Evolutionary conservation across 1,140 invertebrate genomes (phyloP).

Genomic region (Nixonia krombeini): DNA sequence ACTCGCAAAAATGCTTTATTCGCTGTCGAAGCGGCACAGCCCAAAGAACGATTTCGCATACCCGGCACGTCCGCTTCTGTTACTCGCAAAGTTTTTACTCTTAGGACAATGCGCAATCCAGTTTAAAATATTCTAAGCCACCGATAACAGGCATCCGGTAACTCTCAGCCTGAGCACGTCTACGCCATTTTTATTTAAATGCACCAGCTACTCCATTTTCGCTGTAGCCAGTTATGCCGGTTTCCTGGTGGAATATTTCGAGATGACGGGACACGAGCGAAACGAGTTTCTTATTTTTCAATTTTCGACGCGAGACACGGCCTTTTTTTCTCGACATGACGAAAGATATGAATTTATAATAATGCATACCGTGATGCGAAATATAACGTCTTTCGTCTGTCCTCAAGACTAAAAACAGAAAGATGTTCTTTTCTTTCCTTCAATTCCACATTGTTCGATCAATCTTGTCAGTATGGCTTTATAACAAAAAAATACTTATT

Average conservation of each 20-base stretch:
- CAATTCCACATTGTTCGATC: too few species aligned
- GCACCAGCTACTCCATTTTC: conserved; percentile 15
- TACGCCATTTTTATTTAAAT: conserved; percentile 29
- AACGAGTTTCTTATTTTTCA: conserved; percentile 35
- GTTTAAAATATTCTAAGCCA: conserved; percentile 12
- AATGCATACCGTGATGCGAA: not conserved
- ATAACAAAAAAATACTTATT: too few species aligned
- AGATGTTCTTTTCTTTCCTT: too few species aligned
- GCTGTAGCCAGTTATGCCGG: conserved; percentile 19
- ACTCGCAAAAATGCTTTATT: too few species aligned
- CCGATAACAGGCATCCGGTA: conserved; percentile 5
- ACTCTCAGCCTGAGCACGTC: conserved; percentile 8
- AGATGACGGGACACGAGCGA: not conserved
- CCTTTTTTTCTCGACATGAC: not conserved
- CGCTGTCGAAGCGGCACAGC: too few species aligned
- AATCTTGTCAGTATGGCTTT: too few species aligned
- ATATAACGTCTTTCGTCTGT: too few species aligned
- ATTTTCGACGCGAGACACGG: conserved; percentile 7
- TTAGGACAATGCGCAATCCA: not conserved
- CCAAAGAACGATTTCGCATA: too few species aligned
- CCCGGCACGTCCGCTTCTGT: conserved; percentile 6
- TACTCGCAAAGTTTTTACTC: not conserved
- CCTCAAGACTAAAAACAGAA: too few species aligned
- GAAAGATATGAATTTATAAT: conserved; percentile 1
- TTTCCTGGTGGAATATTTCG: conserved; percentile 49